A percentile compares a stretch with the other conserved stretches of the same genome.
Conservation (phyloP, 2,113 vertebrate genomes). For the Macquaria ambigua region DNA sequence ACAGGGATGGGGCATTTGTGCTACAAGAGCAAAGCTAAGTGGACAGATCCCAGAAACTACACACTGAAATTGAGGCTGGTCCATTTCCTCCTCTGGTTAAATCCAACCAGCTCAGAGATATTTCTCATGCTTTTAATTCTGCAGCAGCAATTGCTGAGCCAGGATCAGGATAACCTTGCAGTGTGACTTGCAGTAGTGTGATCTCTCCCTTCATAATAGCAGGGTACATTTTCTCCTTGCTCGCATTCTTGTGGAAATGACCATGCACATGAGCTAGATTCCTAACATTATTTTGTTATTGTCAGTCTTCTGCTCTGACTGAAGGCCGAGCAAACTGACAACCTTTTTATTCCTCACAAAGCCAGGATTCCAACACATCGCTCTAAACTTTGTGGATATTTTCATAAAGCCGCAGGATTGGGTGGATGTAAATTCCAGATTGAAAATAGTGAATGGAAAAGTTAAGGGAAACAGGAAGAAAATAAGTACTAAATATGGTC, state of each 20-base stretch:
- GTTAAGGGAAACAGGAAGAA: conserved; percentile 65
- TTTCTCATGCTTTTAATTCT: conserved; percentile 75
- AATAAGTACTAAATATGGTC: conserved; percentile 52
- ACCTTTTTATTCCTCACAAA: conserved; percentile 31
- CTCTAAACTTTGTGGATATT: conserved; percentile 43
- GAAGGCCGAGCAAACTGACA: conserved; percentile 20
- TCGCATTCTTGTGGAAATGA: conserved; percentile 78
- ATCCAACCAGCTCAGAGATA: conserved; percentile 61
- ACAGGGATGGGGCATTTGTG: neutral
- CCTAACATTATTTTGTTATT: conserved; percentile 65
- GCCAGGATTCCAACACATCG: conserved; percentile 23
- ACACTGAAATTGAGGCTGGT: conserved; percentile 40
- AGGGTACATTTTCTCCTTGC: conserved; percentile 61
- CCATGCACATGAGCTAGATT: conserved; percentile 56
- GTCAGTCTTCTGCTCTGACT: conserved; percentile 25
- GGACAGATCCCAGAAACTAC: conserved; percentile 23
- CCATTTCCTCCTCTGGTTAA: conserved; percentile 71
- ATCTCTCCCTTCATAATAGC: conserved; percentile 55
- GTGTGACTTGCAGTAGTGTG: conserved; percentile 51
- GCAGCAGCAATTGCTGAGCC: conserved; percentile 43
- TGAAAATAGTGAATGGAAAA: conserved; percentile 67
- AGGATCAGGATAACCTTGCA: conserved; percentile 59
- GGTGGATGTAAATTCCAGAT: conserved; percentile 61
- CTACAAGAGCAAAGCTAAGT: conserved; percentile 2
- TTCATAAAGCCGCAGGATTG: conserved; percentile 63